A percentile compares a stretch with the other conserved stretches of the same genome.
Evolutionary conservation across 2,888 invertebrate genomes (phyloP).

Genomic region (Leptinotarsa rubiginosa): DNA sequence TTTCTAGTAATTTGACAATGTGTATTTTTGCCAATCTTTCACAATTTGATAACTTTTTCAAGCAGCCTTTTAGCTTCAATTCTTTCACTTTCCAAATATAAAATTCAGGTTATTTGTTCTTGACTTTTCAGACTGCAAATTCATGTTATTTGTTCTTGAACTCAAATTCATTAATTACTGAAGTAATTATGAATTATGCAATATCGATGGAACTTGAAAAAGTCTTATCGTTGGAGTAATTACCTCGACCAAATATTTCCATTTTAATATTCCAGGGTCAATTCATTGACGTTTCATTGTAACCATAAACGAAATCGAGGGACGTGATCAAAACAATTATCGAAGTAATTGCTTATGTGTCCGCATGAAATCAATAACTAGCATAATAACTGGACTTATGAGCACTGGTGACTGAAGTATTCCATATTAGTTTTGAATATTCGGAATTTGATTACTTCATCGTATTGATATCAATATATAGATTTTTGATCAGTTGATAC

Average conservation of each 20-base stretch:
- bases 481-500: neutral
- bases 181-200: neutral
- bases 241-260: neutral
- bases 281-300: neutral
- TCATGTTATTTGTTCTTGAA: too few relatives aligned
- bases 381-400: neutral
- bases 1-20: too few relatives aligned
- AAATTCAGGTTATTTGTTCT: too few relatives aligned
- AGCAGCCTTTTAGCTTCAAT: too few relatives aligned
- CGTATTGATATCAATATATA: neutral
- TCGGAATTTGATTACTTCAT: neutral
- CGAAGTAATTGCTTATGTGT: neutral
- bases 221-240: neutral
- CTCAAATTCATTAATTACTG: too few relatives aligned
- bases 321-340: neutral
- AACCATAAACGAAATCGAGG: neutral
- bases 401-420: neutral
- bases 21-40: too few relatives aligned
- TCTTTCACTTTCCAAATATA: too few relatives aligned
- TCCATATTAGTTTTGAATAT: neutral
- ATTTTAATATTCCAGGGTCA: neutral
- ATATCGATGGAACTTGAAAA: neutral
- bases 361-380: neutral
- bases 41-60: too few relatives aligned
- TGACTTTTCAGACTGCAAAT: too few relatives aligned